Base-by-base conservation (phyloP, 2,888 invertebrate genomes). In the Patella depressa region DNA sequence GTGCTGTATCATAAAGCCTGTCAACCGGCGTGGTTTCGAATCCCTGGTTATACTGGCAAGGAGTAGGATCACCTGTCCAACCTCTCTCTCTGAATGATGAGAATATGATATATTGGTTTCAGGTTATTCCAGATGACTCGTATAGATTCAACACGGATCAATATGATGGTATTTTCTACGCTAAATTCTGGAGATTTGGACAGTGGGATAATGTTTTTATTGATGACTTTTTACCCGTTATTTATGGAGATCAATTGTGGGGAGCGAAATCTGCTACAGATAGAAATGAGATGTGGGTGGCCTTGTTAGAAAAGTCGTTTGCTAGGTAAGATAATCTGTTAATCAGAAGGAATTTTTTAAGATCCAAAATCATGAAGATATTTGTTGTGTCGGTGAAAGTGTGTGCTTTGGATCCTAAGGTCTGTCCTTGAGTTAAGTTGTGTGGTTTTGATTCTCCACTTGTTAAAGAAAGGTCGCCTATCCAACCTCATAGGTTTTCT, bases 271-370 rank as follows among this genome's bases (percentile, higher is more conserved):
- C 89, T 5, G 76, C 82, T 9, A 83, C 87, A 9, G 88, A 89
- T 59, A 70, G 74, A n/a, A 84, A 84, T 76, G 89, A 90, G 79
- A 84, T 89, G 83, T 90, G 90, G 90, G 88, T 88, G 2, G 80
- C 88, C 0, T 79, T 90, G 29, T 80, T 90, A 71, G 90, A 90
- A 79, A 90, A 90, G 76, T 88, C 89, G 3, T 88, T 89, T 80
- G 88, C 89, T 12, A 88, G 85, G 90, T 90, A 80, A 74, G 85
- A 45, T 45, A 45, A 45, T 45, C 1, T 45, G 7, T 45, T 1
- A 45, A 5, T 34, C 34, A 34, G 34, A 34, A 34, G 34, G 34
- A 29, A 4, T 34, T 2, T 34, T 34, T 34, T 34, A 34, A 34
- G 34, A 3, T 34, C 34, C 2, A 34, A 45, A 3, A 45, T 45